Evolutionary conservation across 2,113 vertebrate species (phyloP), one percentile per base, ranked within the genome.

Genomic region (Trichechus manatus): DNA sequence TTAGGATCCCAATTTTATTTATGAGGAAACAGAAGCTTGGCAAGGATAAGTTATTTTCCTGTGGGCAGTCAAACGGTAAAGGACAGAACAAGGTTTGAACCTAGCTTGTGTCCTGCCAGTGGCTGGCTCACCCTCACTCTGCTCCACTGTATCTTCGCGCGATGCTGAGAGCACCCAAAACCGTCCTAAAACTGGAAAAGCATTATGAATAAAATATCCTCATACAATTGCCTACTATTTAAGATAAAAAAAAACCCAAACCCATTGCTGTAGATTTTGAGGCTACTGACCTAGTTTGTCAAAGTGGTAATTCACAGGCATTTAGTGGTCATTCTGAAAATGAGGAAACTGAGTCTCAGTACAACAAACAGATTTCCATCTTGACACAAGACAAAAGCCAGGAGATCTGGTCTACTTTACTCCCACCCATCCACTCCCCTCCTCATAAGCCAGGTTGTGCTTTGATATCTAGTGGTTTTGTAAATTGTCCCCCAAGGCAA

Each of bases 391-490:
- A 36, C 19, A 68, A 79, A 70, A 66, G 19, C 56, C n/a, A 63
- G 4, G 42, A 33, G 25, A 20, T 5, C 15, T 6, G 1, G 22
- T 36, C 9, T 14, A 3, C 11, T 89, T 61, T 20, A 7, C 1
- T 8, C 39, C 9, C 1, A 0, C 4, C 14, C 14, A 63, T 1
- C 27, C 1, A 53, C 3, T 3, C 20, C 3, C 22, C 8, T 29
- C 33, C 33, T 17, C 47, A 13, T 1, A 19, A 14, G 20, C 20
- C 42, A 85, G 44, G 13, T 0, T 63, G 3, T 39, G 3, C 74
- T 86, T 61, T 17, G 33, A 53, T 9, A 29, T 14, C 2, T 2
- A 47, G 44, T 6, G 33, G 25, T 36, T 33, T 64, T 63, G n/a
- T 31, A 70, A 36, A 27, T 9, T 25, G 29, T 59, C 22, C 14